Conservation (phyloP, 2,888 invertebrate genomes). For the Lasioglossum figueresi region DNA sequence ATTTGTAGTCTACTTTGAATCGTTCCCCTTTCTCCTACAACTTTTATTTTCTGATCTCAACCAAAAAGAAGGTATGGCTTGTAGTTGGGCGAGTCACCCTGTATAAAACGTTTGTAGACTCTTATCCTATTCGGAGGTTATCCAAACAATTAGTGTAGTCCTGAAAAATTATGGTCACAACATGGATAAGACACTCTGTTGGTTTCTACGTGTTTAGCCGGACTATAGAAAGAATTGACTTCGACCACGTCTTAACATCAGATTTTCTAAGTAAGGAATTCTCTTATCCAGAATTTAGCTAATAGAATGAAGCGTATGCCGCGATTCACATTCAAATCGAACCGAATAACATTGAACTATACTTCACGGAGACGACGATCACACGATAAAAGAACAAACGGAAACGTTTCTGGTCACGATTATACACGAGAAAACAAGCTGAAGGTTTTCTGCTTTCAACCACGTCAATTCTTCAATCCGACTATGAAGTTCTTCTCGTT, state of each 20-base stretch:
- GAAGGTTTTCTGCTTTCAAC: neutral
- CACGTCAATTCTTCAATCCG: neutral
- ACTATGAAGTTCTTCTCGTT: neutral
- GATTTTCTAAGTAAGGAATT: neutral
- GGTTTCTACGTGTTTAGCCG: neutral
- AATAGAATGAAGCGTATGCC: neutral
- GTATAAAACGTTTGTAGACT: slow-evolving; percentile 13
- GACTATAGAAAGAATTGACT: slow-evolving; percentile 5
- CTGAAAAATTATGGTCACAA: slow-evolving; percentile 17
- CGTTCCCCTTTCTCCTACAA: no score
- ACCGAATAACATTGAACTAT: slow-evolving; percentile 1
- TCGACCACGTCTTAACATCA: neutral
- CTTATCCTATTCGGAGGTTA: neutral
- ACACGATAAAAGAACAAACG: slow-evolving; percentile 2
- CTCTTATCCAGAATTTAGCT: neutral
- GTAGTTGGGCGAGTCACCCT: neutral
- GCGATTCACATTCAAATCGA: neutral
- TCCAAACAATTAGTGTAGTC: slow-evolving; percentile 15
- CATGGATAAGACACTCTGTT: slow-evolving; percentile 19
- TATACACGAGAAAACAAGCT: neutral
- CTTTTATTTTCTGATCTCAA: neutral
- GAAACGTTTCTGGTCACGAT: neutral
- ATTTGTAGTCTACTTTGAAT: no score
- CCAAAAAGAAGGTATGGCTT: no score
- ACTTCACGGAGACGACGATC: neutral